Evolutionary conservation across 2,888 invertebrate genomes (phyloP).

Genomic region (Temnothorax unifasciatus): DNA sequence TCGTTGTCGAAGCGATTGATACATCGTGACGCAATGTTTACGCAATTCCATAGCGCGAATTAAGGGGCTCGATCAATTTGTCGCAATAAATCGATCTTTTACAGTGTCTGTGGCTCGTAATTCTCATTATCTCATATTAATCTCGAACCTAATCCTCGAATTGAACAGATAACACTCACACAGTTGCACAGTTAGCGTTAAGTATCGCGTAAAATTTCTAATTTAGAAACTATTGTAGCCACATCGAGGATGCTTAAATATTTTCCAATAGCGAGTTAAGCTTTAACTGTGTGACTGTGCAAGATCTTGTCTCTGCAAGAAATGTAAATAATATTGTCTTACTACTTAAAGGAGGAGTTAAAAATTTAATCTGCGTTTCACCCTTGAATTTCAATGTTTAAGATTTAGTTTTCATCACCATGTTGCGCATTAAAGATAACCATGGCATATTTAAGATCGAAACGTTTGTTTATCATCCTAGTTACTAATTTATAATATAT

Average conservation of each 20-base stretch:
- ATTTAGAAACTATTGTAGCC: not conserved
- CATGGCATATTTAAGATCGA: no score
- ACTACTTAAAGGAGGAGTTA: not conserved
- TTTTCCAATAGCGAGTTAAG: not conserved
- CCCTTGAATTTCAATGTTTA: no score
- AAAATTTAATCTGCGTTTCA: no score
- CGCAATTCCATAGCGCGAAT: slow-evolving; percentile 1
- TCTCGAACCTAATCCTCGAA: not conserved
- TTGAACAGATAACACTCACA: not conserved
- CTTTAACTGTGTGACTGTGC: not conserved
- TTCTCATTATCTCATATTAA: not conserved
- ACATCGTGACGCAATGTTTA: slow-evolving; percentile 15
- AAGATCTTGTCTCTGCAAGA: not conserved
- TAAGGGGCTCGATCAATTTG: slow-evolving; percentile 9
- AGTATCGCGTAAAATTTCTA: not conserved
- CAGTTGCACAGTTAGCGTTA: not conserved
- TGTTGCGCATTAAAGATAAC: no score
- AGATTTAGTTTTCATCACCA: no score
- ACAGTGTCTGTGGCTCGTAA: not conserved
- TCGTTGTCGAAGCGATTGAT: slow-evolving; percentile 21
- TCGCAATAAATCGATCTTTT: slow-evolving; percentile 12
- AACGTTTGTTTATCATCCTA: no score
- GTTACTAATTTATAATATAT: no score
- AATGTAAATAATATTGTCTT: not conserved
- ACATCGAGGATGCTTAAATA: not conserved